Base-by-base conservation (phyloP, 1,140 invertebrate species). In the Zeugodacus cucurbitae region DNA sequence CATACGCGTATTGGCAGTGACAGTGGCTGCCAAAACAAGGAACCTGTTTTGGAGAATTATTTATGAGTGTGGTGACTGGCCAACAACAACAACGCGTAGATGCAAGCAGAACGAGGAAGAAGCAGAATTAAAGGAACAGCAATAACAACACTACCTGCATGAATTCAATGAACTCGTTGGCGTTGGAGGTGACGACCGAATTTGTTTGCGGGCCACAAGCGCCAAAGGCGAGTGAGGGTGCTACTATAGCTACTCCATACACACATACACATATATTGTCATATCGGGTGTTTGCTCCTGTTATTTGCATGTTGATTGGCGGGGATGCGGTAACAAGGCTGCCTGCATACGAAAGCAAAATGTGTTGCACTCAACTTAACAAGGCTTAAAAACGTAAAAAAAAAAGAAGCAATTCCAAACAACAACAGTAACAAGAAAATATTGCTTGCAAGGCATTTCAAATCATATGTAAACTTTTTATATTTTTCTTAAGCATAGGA, bases 1-100 rank as follows among this genome's bases (percentile, higher is more conserved):
- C n/a, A n/a, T n/a, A n/a, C n/a, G 22, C 4, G n/a, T 22, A 22
- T 8, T 82, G 74, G 41, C 74, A 82, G n/a, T 82, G 74, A 82
- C 74, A 82, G 74, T 82, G 74, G 74, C 41, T 82, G 74, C 74
- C 41, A 41, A 82, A 82, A 82, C 74, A 82, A 22, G 41, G 44
- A 82, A 82, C 74, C 74, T 82, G 74, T 82, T 82, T 82, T 82
- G 20, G 41, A 82, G 74, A 48, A 82, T 82, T 82, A 82, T 82
- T 82, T 82, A 82, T 82, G 74, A 26, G 74, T 82, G 41, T 48
- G 44, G n/a, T 48, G n/a, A n/a, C 41, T 26, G 26, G 37, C 41
- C 41, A 82, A 41, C 70, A 37, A 78, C 17, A 26, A 78, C 32
- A 78, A 78, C 1, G 34, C 26, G 11, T 8, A 82, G 8, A 44